phyloP scores from a whole-genome alignment of 2,888 invertebrate genomes.

The Cynaeus angustus region DNA sequence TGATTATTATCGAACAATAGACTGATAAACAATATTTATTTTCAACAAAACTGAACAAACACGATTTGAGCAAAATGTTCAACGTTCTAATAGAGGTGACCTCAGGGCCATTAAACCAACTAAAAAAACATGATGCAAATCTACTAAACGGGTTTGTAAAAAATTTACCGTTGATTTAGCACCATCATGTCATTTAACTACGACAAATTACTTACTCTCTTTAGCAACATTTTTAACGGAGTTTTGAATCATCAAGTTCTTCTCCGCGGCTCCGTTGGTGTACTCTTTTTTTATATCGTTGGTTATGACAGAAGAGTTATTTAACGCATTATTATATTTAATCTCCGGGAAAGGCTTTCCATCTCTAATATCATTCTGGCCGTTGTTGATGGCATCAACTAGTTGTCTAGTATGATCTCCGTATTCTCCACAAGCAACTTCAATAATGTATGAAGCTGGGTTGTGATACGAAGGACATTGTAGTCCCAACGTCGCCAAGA shows the following conservation, averaged over 20 bases:
- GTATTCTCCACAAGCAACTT: slow-evolving; percentile 97
- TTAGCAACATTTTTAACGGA: slow-evolving; percentile 78
- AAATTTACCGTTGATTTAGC: too few species aligned
- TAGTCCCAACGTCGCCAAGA: slow-evolving; percentile 84
- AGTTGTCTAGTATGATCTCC: slow-evolving; percentile 91
- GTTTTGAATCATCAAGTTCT: slow-evolving; percentile 74
- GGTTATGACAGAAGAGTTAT: slow-evolving; percentile 68
- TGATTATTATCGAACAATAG: too few species aligned
- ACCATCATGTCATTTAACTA: neutral
- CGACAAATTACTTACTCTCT: slow-evolving; percentile 68
- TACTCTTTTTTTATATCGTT: slow-evolving; percentile 74
- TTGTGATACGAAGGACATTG: slow-evolving; percentile 97
- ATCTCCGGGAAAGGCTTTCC: slow-evolving; percentile 81
- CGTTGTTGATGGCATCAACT: slow-evolving; percentile 89
- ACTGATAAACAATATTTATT: too few species aligned
- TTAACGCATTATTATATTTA: slow-evolving; percentile 69
- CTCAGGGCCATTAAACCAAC: too few species aligned
- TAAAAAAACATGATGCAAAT: too few species aligned
- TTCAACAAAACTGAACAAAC: too few species aligned
- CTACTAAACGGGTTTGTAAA: neutral
- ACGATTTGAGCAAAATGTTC: too few species aligned
- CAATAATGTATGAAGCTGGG: slow-evolving; percentile 93
- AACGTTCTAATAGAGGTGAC: too few species aligned
- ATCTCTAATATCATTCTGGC: slow-evolving; percentile 85
- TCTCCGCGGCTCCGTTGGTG: slow-evolving; percentile 72